Base-by-base conservation (phyloP, 2,797 vertebrate species). In the Myripristis murdjan region DNA sequence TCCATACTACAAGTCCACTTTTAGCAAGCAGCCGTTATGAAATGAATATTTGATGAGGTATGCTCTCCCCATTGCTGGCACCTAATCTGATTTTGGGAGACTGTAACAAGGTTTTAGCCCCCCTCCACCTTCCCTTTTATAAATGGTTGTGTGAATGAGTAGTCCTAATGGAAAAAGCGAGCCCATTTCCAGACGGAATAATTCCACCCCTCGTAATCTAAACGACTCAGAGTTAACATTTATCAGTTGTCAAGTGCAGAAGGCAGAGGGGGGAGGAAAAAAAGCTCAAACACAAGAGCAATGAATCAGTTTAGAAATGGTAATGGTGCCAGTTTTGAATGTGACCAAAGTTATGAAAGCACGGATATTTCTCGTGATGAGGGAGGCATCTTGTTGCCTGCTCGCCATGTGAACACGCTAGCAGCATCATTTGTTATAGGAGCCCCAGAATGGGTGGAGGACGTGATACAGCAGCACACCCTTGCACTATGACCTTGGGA, bases 41-140 rank as follows among this genome's bases (percentile, higher is more conserved):
- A 91, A 95, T 94, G 88, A 94, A 95, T 95, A 94, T 95, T 95
- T 95, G 92, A 95, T 95, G 93, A 95, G 93, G 85, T 94, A 90
- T 92, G 86, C 31, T 73, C 89, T 93, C 90, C 86, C 90, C 83
- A 84, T 91, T 81, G 90, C 91, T 88, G 90, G 86, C 87, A 81
- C 85, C 87, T 95, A 95, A 95, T 95, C 92, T 92, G 94, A 95
- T 95, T 95, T 93, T 85, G 89, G 84, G 68, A 83, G 85, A 87
- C 92, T 90, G 87, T 95, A 95, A 95, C 93, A 92, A 95, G 94
- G 92, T 95, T 95, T 94, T 90, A 90, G 83, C 83, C 78, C 73
- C 54, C 23, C 73, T 83, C 76, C 70, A 59, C 74, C 77, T 78
- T 26, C 57, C 64, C 64, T 69, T 88, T 89, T 91, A 93, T 89